phyloP scores from a whole-genome alignment of 2,113 vertebrate genomes.

The Vulpes lagopus region DNA sequence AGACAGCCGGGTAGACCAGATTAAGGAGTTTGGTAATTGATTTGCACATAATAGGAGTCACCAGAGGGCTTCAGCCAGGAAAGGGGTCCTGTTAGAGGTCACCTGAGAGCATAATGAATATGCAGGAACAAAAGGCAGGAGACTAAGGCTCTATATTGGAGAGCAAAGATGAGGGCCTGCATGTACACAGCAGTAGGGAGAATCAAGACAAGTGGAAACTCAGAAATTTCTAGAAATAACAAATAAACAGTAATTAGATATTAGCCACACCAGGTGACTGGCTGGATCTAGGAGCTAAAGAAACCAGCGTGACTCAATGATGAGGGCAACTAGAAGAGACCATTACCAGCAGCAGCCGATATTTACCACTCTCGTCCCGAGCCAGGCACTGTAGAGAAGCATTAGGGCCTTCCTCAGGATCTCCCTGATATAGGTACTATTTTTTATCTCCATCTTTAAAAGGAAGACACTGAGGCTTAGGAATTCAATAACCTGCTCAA shows the following conservation, averaged over 20 bases:
- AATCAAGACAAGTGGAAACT: slow-evolving; percentile 21
- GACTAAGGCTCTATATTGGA: not conserved
- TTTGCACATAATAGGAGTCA: not conserved
- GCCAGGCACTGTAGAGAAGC: not conserved
- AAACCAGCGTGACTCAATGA: not conserved
- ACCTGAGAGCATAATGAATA: not conserved
- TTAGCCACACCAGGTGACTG: not conserved
- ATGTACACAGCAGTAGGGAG: not conserved
- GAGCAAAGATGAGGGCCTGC: not conserved
- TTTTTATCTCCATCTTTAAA: slow-evolving; percentile 9
- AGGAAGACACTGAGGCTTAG: not conserved
- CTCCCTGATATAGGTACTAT: not conserved
- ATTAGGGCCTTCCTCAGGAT: not conserved
- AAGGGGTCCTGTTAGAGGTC: not conserved
- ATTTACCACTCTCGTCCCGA: not conserved
- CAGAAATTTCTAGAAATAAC: slow-evolving; percentile 31
- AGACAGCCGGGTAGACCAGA: not conserved
- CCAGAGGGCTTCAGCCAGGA: not conserved
- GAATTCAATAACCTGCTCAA: not conserved
- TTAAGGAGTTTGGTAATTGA: not conserved
- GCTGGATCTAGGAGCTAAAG: not conserved
- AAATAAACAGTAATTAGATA: slow-evolving; percentile 44
- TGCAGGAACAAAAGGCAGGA: not conserved
- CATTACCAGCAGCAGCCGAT: not conserved
- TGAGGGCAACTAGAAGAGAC: not conserved